Evolutionary conservation across 1,140 invertebrate species (phyloP).

Genomic region (Anadara kagoshimensis): DNA sequence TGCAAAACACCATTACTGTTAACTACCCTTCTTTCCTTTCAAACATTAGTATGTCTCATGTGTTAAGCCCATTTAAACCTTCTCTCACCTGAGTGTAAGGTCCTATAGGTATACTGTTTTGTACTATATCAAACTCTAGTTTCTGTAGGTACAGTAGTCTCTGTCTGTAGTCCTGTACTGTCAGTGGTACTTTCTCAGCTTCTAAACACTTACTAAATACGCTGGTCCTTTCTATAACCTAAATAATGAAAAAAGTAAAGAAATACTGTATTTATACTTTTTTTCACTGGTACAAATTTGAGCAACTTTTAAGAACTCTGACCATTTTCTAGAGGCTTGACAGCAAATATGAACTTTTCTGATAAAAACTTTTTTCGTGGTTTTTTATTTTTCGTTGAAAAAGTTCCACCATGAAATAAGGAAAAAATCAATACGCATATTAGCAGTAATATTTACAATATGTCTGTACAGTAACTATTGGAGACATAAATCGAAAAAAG

Average conservation of each 20-base stretch:
- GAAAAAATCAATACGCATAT: too few species aligned
- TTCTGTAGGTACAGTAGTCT: conserved; percentile 84
- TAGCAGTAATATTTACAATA: background rate
- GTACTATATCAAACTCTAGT: conserved; percentile 76
- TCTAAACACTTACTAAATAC: conserved; percentile 82
- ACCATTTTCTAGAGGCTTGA: too few species aligned
- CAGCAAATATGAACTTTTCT: too few species aligned
- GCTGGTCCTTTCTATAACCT: conserved; percentile 68
- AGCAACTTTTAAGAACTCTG: too few species aligned
- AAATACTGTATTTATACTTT: background rate
- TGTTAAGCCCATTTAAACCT: too few species aligned
- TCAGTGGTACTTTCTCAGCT: conserved; percentile 81
- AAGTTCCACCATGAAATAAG: too few species aligned
- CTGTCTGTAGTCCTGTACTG: conserved; percentile 85
- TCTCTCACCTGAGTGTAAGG: conserved; percentile 56
- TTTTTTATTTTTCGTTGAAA: too few species aligned
- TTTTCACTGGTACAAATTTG: too few species aligned
- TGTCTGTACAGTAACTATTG: background rate
- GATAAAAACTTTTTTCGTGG: too few species aligned
- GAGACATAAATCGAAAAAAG: background rate
- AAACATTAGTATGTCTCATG: too few species aligned
- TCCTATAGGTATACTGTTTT: conserved; percentile 59
- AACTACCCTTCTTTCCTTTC: too few species aligned
- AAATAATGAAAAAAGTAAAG: background rate
- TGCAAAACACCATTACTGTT: too few species aligned